Base-by-base conservation (phyloP, 2,888 invertebrate species). In the Thymelicus acteon region DNA sequence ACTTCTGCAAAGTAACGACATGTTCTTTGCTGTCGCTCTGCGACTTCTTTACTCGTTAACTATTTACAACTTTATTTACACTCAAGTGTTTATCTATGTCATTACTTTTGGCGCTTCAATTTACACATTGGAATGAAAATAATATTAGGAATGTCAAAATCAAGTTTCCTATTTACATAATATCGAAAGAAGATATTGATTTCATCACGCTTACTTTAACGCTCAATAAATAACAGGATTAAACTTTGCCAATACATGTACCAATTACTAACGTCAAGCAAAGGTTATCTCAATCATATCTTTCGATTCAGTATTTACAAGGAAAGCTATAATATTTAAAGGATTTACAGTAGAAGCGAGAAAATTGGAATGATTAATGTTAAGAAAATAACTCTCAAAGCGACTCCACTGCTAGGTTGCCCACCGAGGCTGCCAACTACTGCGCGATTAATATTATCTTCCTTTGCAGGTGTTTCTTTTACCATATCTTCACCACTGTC, bases 21-120 rank as follows among this genome's bases (percentile, higher is more conserved):
- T 74, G 78, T 77, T 72, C 72, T 67, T 78, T 77, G 79, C 72
- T 77, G 89, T 86, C 92, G 93, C 92, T 92, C 88, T 86, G 92
- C 93, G 91, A 90, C 91, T 80, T 82, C 77, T 80, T 79, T 85
- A 84, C 82, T 81, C 82, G 64, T 84, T 87, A 85, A 88, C 87
- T 93, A 93, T 93, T 84, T 93, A 93, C 93, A 93, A 84, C 85
- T 83, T 79, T 93, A 93, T 93, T 86, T 92, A 93, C 93, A 93
- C 83, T 84, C 84, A 85, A 86, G 87, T 83, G 87, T 87, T 88
- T 80, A 81, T 70, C 64, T 70, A 64, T 70, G 64, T 64, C 70
- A 60, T 64, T 69, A 58, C 85, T 82, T 88, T 87, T 88, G 88
- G 85, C 85, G 87, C 81, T 79, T 86, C 83, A 84, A 85, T 88